phyloP scores from a whole-genome alignment of 1,140 invertebrate species.

The Ptiloglossa arizonensis region DNA sequence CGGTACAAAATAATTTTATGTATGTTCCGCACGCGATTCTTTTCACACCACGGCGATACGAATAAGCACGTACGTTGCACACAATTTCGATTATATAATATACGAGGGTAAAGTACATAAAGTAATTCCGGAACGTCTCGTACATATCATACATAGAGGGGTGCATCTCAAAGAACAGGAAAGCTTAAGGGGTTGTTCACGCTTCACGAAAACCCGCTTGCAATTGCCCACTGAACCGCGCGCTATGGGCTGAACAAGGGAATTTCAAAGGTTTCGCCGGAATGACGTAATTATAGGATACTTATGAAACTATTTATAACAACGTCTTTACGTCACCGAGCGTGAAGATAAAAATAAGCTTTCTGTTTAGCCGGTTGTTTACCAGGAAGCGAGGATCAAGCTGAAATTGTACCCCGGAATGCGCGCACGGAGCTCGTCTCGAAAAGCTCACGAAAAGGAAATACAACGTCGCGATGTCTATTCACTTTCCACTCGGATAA shows the following conservation, averaged over 20 bases:
- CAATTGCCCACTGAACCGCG: constrained; percentile 55
- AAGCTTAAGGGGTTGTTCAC: constrained; percentile 51
- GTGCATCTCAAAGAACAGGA: constrained; percentile 51
- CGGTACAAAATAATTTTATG: not conserved
- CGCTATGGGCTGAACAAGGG: constrained; percentile 6
- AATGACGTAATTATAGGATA: constrained; percentile 30
- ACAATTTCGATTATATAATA: constrained; percentile 3
- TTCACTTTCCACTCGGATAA: constrained; percentile 28
- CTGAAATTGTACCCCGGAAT: constrained; percentile 1
- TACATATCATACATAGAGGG: constrained; percentile 9
- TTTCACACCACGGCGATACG: not conserved
- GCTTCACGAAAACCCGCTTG: constrained; percentile 51
- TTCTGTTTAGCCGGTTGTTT: constrained; percentile 19
- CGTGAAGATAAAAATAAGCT: constrained; percentile 32
- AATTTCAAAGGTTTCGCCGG: constrained; percentile 56
- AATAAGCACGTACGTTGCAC: not conserved
- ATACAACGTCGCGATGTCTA: not conserved
- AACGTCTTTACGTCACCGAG: constrained; percentile 22
- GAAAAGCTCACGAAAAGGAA: not conserved
- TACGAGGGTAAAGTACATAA: not conserved
- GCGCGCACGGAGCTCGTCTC: not conserved
- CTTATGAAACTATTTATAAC: constrained; percentile 31
- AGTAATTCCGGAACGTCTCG: constrained; percentile 16
- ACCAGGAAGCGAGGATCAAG: constrained; percentile 5
- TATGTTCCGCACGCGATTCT: no score